Percentiles rank a stretch among this genome's conserved stretches.
Conservation (phyloP, 1,140 invertebrate species). For the Homarus americanus region DNA sequence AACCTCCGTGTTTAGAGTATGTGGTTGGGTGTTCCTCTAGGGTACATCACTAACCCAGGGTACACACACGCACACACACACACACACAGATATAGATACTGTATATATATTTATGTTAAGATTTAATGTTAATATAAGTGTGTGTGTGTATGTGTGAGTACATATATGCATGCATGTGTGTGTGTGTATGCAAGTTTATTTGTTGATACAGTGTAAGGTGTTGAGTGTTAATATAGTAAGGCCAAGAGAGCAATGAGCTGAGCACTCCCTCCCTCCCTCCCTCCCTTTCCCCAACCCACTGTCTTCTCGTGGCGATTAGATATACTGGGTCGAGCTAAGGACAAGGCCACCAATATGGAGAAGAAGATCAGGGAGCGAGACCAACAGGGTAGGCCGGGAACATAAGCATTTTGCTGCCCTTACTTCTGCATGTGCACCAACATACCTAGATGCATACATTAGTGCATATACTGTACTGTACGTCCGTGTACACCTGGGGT, state of each 20-base stretch:
- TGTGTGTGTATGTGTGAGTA: slow-evolving; percentile 6
- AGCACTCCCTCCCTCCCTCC: slow-evolving; percentile 30
- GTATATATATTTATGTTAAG: not conserved
- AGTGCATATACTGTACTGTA: not conserved
- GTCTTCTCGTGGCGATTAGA: slow-evolving; percentile 81
- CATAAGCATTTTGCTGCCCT: slow-evolving; percentile 13
- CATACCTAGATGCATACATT: not conserved
- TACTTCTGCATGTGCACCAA: not conserved
- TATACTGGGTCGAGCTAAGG: slow-evolving; percentile 94
- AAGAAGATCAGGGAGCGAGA: slow-evolving; percentile 94
- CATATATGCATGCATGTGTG: not conserved
- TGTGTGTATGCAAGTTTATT: not conserved
- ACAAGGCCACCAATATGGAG: slow-evolving; percentile 93
- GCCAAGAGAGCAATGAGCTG: slow-evolving; percentile 12
- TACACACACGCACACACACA: not conserved
- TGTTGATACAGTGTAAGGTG: not conserved
- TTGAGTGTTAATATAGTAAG: not conserved
- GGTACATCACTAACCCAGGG: no score
- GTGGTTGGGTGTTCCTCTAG: no score
- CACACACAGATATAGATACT: not conserved
- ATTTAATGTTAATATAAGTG: not conserved
- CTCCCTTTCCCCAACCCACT: not conserved
- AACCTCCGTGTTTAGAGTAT: no score
- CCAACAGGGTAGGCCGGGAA: slow-evolving; percentile 85
- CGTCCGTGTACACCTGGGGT: no score